These are phyloP conservation scores for Microcebus lehilahytsara DNA, from an alignment of 2,113 vertebrate genomes.

Conservation along the genomic window DNA sequence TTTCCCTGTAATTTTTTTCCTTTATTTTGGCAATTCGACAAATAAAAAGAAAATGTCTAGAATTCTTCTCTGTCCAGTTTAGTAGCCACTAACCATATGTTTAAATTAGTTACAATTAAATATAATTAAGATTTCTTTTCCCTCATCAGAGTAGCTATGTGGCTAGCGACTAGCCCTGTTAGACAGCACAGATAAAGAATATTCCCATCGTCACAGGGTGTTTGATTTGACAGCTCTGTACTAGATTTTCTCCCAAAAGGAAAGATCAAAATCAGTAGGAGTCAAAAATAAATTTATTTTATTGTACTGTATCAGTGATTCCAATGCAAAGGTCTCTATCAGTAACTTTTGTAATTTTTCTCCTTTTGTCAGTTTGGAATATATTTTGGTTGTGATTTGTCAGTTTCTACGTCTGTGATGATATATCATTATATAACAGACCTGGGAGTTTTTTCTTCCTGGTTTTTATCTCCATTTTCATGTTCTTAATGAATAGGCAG, in stretches of 20 bases:
- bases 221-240: background rate
- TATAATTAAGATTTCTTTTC: background rate
- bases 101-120: constrained; percentile 35
- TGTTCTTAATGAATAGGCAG: background rate
- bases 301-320: background rate
- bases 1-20: background rate
- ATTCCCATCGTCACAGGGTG: background rate
- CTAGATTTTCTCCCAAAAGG: background rate
- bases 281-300: background rate
- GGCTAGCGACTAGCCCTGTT: background rate
- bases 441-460: background rate
- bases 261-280: background rate
- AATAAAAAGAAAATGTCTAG: background rate
- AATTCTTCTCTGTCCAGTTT: background rate
- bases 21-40: background rate
- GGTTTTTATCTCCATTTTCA: background rate
- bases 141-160: background rate
- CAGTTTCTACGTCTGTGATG: background rate
- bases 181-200: background rate
- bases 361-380: background rate
- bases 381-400: background rate
- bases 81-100: background rate
- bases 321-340: background rate
- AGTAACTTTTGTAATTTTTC: background rate
- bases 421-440: background rate